These are phyloP conservation scores for Anguilla marmorata DNA, from an alignment of 2,797 vertebrate genomes.

Conservation along the genomic window DNA sequence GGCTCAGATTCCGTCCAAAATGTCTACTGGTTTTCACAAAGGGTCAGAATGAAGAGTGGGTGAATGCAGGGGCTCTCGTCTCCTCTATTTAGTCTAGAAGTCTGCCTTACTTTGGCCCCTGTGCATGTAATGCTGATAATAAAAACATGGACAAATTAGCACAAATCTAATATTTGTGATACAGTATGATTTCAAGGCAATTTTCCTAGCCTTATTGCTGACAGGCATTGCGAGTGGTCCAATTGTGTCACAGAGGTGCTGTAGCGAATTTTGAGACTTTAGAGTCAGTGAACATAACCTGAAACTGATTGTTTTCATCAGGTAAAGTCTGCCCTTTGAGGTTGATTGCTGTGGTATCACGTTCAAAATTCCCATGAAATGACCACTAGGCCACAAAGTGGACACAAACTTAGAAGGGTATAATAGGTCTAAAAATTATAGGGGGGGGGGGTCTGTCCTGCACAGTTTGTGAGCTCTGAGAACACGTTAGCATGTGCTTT, in stretches of 20 bases:
- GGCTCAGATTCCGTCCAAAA: slow-evolving; percentile 71
- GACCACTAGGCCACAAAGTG: not conserved
- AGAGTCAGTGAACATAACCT: not conserved
- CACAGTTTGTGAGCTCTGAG: too few relatives aligned
- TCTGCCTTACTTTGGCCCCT: slow-evolving; percentile 56
- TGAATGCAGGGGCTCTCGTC: slow-evolving; percentile 42
- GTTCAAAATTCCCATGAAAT: not conserved
- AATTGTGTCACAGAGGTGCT: slow-evolving; percentile 27
- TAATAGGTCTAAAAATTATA: not conserved
- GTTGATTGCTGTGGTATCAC: not conserved
- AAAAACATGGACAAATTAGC: slow-evolving; percentile 64
- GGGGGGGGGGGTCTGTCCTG: too few relatives aligned
- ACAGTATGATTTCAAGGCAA: slow-evolving; percentile 56
- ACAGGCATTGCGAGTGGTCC: slow-evolving; percentile 60
- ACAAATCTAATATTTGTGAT: slow-evolving; percentile 59
- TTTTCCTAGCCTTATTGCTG: slow-evolving; percentile 47
- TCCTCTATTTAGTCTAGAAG: slow-evolving; percentile 44
- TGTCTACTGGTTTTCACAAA: slow-evolving; percentile 70
- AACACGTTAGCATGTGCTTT: too few relatives aligned
- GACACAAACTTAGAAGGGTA: not conserved
- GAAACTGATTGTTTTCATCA: not conserved
- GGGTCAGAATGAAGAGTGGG: slow-evolving; percentile 66
- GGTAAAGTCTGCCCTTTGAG: not conserved
- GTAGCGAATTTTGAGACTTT: not conserved
- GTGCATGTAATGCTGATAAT: slow-evolving; percentile 55